phyloP scores from a whole-genome alignment of 2,888 invertebrate genomes.

The Epiblema foenella region DNA sequence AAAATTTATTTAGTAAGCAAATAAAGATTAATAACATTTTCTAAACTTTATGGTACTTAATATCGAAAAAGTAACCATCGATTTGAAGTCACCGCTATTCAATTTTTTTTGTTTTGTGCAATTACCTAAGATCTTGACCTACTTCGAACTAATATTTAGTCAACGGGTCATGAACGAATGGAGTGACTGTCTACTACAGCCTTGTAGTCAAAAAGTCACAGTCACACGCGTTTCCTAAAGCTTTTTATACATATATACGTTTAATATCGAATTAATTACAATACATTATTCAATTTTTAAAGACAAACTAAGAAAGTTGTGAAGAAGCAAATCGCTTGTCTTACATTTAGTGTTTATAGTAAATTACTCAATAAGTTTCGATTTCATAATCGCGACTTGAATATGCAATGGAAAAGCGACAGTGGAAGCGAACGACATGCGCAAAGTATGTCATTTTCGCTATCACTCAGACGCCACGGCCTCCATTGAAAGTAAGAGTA shows the following conservation, averaged over 20 bases:
- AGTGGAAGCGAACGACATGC: constrained; percentile 60
- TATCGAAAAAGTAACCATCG: constrained; percentile 53
- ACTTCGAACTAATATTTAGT: constrained; percentile 78
- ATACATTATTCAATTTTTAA: not conserved
- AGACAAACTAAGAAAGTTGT: not conserved
- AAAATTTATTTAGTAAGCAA: no score
- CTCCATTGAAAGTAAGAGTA: constrained; percentile 80
- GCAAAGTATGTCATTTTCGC: constrained; percentile 80
- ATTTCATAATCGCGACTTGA: constrained; percentile 79
- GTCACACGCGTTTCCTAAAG: constrained; percentile 67
- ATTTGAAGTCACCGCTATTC: constrained; percentile 54
- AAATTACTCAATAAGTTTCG: constrained; percentile 74
- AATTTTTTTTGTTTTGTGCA: constrained; percentile 72
- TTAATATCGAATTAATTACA: not conserved
- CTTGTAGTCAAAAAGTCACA: constrained; percentile 68
- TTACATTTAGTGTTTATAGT: constrained; percentile 39
- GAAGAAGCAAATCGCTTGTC: constrained; percentile 22
- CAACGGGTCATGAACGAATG: constrained; percentile 83
- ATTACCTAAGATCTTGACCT: constrained; percentile 81
- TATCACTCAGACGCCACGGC: constrained; percentile 79
- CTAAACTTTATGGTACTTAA: constrained; percentile 40
- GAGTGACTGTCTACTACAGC: constrained; percentile 79
- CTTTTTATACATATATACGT: constrained; percentile 50
- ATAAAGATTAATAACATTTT: no score
- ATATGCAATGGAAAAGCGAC: constrained; percentile 78